Evolutionary conservation across 2,888 invertebrate species (phyloP).

Genomic region (Orthonychiurus folsomi): DNA sequence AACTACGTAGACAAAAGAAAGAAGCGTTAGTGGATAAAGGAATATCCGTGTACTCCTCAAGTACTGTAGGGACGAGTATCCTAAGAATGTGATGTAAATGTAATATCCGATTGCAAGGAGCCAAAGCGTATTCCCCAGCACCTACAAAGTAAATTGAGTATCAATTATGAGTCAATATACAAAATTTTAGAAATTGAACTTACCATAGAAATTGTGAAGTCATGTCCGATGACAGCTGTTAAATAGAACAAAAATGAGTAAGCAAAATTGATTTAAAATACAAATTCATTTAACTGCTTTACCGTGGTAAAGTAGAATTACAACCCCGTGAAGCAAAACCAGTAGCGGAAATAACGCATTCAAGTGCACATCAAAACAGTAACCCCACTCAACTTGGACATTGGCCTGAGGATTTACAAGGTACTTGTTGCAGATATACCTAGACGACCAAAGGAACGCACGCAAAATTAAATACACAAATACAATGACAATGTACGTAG

Average conservation of each 20-base stretch:
- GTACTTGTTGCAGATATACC: conserved; percentile 73
- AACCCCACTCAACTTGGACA: conserved; percentile 95
- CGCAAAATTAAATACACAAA: not conserved
- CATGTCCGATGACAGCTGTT: conserved; percentile 66
- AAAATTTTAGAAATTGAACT: no score
- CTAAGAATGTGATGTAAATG: conserved; percentile 92
- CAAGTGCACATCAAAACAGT: conserved; percentile 95
- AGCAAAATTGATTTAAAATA: no score
- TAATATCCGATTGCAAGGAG: conserved; percentile 82
- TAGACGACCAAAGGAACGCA: conserved; percentile 44
- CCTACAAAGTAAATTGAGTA: no score
- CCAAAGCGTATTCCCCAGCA: conserved; percentile 87
- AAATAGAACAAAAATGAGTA: conserved; percentile 40
- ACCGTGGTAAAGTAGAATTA: conserved; percentile 79
- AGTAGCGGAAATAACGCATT: conserved; percentile 98
- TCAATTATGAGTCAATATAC: no score
- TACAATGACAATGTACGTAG: not conserved
- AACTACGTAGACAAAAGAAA: conserved; percentile 66
- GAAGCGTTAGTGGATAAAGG: conserved; percentile 69
- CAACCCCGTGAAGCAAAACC: conserved; percentile 83
- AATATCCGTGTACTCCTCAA: conserved; percentile 75
- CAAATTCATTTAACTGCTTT: conserved; percentile 42
- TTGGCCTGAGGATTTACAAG: conserved; percentile 57
- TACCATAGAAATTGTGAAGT: conserved; percentile 67
- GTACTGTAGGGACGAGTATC: conserved; percentile 82